These are phyloP conservation scores for Nanger granti DNA, from an alignment of 2,113 vertebrate species.

Conservation along the genomic window DNA sequence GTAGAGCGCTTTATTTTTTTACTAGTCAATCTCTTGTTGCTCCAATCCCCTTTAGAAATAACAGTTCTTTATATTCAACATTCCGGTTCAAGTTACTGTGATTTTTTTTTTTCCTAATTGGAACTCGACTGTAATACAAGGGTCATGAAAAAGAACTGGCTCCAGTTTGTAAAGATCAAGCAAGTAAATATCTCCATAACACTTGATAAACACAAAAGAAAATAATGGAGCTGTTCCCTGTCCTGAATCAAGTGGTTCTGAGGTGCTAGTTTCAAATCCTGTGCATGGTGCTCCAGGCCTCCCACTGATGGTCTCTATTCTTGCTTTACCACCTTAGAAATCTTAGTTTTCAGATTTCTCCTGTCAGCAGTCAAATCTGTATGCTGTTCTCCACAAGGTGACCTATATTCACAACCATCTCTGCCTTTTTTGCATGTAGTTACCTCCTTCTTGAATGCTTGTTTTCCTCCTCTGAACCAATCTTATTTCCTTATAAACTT, in stretches of 20 bases:
- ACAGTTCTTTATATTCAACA: conserved; percentile 12
- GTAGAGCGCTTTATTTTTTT: not conserved
- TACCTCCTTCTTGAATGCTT: not conserved
- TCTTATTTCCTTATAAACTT: not conserved
- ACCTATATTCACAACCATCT: not conserved
- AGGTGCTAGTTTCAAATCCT: not conserved
- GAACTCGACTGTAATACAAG: not conserved
- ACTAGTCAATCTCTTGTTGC: not conserved
- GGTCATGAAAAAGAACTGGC: not conserved
- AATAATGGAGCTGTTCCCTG: not conserved
- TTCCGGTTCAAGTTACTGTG: not conserved
- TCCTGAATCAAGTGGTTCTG: not conserved
- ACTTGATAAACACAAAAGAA: not conserved
- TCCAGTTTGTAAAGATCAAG: not conserved
- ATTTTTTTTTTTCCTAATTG: not conserved
- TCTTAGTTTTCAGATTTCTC: not conserved
- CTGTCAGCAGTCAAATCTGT: not conserved
- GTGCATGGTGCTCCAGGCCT: not conserved
- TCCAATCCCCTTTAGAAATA: not conserved
- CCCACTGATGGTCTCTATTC: not conserved
- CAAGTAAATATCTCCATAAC: not conserved
- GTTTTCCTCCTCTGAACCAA: not conserved
- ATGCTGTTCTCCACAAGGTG: not conserved
- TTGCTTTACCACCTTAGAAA: not conserved
- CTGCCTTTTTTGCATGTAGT: not conserved